phyloP scores from a whole-genome alignment of 2,888 invertebrate genomes.

The Pollenia griseotomentosa region DNA sequence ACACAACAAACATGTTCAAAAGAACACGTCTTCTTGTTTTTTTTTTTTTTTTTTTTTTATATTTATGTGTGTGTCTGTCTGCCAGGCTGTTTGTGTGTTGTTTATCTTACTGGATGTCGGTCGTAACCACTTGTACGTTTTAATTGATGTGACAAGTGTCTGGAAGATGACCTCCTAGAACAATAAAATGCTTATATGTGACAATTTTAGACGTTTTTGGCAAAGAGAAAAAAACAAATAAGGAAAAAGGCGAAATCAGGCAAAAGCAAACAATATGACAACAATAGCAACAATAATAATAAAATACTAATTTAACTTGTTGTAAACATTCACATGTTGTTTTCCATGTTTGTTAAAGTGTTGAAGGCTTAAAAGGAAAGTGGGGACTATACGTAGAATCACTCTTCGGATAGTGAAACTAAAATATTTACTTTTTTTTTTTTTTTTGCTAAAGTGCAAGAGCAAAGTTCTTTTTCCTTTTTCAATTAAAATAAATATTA shows the following conservation, averaged over 20 bases:
- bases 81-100: constrained; percentile 1
- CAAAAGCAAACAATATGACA: neutral
- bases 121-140: constrained; percentile 73
- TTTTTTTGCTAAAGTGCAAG: no score
- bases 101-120: neutral
- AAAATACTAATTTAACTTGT: constrained; percentile 29
- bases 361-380: neutral
- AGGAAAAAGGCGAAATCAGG: constrained; percentile 12
- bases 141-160: constrained; percentile 83
- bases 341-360: neutral
- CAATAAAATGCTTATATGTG: constrained; percentile 65
- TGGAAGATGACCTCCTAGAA: constrained; percentile 81
- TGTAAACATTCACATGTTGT: neutral
- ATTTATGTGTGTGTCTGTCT: neutral
- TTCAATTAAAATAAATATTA: no score
- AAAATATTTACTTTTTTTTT: no score
- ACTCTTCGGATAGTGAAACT: neutral
- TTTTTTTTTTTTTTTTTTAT: neutral
- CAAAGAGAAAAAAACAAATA: constrained; percentile 17
- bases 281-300: constrained; percentile 19
- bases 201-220: constrained; percentile 54
- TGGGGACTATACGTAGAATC: neutral
- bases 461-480: no score
- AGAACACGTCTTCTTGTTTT: constrained; percentile 22
- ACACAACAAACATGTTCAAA: neutral